These are phyloP conservation scores for Apis florea DNA, from an alignment of 1,140 invertebrate genomes.

Conservation along the genomic window DNA sequence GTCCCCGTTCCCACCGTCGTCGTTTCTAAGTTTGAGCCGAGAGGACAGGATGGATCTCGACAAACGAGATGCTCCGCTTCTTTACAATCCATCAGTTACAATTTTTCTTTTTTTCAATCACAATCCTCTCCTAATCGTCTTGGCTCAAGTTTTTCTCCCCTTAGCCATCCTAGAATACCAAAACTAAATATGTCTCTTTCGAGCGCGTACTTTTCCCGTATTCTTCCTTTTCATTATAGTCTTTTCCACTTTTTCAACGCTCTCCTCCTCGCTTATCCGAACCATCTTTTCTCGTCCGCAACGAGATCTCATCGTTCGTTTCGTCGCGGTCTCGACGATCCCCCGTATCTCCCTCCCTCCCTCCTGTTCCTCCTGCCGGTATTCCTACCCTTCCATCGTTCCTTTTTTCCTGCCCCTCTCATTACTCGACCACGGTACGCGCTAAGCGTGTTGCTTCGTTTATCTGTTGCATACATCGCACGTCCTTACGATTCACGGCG, in stretches of 20 bases:
- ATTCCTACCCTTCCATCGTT: background rate
- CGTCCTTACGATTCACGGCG: background rate
- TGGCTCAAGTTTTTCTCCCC: no score
- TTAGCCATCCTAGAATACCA: background rate
- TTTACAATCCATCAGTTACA: background rate
- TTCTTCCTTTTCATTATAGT: background rate
- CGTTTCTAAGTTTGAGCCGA: conserved; percentile 12
- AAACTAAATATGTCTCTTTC: conserved; percentile 13
- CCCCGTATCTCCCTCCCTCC: background rate
- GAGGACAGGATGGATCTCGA: background rate
- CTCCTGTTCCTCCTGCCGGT: background rate
- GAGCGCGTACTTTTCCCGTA: background rate
- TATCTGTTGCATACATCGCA: background rate
- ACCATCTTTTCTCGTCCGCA: conserved; percentile 15
- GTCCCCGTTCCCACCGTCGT: background rate
- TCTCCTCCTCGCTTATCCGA: conserved; percentile 34
- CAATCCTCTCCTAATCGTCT: background rate
- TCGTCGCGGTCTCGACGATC: conserved; percentile 15
- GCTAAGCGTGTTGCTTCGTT: rapidly evolving
- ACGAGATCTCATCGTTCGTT: conserved; percentile 40
- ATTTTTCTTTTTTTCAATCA: no score
- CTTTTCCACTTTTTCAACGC: conserved; percentile 4
- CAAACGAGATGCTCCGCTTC: background rate
- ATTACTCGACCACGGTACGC: background rate
- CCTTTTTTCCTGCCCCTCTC: background rate